phyloP scores from a whole-genome alignment of 2,113 vertebrate species.

The Leucosticte australis region DNA sequence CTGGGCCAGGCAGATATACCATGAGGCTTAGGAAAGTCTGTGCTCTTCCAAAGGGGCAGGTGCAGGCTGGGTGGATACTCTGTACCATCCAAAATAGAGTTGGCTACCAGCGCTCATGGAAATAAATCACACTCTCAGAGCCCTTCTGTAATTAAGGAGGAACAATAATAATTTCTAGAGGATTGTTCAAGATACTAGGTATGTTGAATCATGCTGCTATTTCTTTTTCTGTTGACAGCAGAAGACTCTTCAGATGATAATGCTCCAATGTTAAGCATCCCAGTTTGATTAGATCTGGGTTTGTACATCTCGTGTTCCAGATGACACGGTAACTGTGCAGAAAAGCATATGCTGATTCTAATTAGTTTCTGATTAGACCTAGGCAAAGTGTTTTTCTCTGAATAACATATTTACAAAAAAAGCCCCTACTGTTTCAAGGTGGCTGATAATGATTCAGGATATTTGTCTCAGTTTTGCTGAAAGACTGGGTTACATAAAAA shows the following conservation, averaged over 20 bases:
- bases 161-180: not conserved
- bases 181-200: not conserved
- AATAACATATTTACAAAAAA: conserved; percentile 36
- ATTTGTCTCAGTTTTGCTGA: not conserved
- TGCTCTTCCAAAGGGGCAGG: not conserved
- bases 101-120: not conserved
- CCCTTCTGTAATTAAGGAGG: not conserved
- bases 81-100: not conserved
- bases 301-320: conserved; percentile 20
- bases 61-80: not conserved
- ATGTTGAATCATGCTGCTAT: conserved; percentile 8
- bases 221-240: conserved; percentile 20
- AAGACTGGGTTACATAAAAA: not conserved
- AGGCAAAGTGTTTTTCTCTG: conserved; percentile 52
- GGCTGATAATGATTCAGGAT: conserved; percentile 11
- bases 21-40: not conserved
- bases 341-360: conserved; percentile 58
- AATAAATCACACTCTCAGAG: not conserved
- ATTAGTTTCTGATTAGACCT: conserved; percentile 61
- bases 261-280: not conserved
- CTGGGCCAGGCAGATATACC: not conserved
- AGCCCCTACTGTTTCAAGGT: not conserved
- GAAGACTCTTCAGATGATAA: conserved; percentile 59
- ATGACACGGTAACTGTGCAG: conserved; percentile 9
- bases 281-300: conserved; percentile 48